Percentiles rank a stretch among this genome's conserved stretches.
Conservation (phyloP, 2,113 vertebrate species). For the Mystacornis crossleyi region DNA sequence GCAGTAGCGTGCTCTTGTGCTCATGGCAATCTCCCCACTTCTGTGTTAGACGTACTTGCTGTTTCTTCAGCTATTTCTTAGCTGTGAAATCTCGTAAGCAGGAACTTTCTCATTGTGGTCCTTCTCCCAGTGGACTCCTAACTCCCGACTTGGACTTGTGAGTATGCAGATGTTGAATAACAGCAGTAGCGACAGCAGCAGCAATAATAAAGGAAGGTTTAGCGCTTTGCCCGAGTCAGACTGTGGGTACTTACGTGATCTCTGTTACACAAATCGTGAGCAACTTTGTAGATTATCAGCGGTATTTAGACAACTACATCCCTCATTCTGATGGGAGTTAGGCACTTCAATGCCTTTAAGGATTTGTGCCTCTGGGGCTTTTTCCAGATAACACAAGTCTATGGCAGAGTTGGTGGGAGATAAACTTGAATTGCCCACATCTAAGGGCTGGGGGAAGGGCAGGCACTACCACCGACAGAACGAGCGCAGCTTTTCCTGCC, state of each 20-base stretch:
- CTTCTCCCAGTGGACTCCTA: neutral
- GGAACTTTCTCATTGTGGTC: neutral
- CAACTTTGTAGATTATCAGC: conserved; percentile 46
- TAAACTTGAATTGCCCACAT: conserved; percentile 56
- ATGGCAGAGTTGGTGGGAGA: conserved; percentile 30
- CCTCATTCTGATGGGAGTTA: conserved; percentile 57
- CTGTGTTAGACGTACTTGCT: neutral
- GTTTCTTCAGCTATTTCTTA: neutral
- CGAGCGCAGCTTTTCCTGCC: neutral
- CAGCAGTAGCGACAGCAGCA: neutral
- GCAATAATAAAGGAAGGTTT: neutral
- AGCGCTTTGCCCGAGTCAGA: neutral
- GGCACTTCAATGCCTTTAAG: conserved; percentile 60
- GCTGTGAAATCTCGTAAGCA: neutral
- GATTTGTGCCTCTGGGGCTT: conserved; percentile 51
- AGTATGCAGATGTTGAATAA: neutral
- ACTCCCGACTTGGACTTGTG: neutral
- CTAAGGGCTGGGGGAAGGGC: conserved; percentile 45
- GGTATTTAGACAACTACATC: conserved; percentile 52
- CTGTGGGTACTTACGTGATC: conserved; percentile 27
- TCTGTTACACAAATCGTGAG: conserved; percentile 35
- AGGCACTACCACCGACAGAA: neutral
- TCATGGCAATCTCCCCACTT: neutral
- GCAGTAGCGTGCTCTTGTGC: neutral
- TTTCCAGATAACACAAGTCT: conserved; percentile 41